Evolutionary conservation across 1,140 invertebrate species (phyloP), one percentile per base, ranked within the genome.

Genomic region (Theocolax elegans): DNA sequence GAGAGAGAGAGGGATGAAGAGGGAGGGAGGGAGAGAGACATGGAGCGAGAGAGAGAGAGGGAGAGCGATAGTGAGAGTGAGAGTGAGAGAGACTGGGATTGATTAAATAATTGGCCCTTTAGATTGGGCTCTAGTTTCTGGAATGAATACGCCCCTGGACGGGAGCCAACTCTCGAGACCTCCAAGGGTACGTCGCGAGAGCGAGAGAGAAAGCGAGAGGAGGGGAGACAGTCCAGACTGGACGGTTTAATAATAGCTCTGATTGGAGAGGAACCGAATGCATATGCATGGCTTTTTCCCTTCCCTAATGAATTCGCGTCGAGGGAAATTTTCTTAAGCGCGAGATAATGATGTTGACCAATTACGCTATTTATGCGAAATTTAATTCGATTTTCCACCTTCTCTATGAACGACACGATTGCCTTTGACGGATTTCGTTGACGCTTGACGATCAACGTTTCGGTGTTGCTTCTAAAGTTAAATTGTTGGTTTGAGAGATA

Each of bases 81-180:
- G 75, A 76, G 77, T 78, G 79, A 79, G 84, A 85, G 83, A 83
- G 83, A 80, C 77, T 82, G 78, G 80, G 85, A 85, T 85, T 85
- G 83, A 86, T 86, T 86, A 85, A 84, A 86, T 86, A 86, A 86
- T 85, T 86, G 84, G 83, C 80, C 79, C 78, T 78, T 85, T 83
- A 81, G 82, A 84, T 86, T 81, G 81, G 81, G 76, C 76, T 78
- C 78, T 85, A 83, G 83, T 84, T 84, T 82, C 79, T 77, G 78
- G 80, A 83, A 86, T 85, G 83, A 86, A 86, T 85, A 80, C 82
- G 79, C 19, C 40, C 23, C 77, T 86, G 84, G 84, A 83, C 56
- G 58, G 15, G 54, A 74, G 82, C 84, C 83, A 85, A 81, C 73
- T 73, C 71, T 78, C 73, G 75, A 76, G 2, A 29, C 42, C 35